Base-by-base conservation (phyloP, 92 coral and sea anemone genomes). In the Paramuricea clavata region DNA sequence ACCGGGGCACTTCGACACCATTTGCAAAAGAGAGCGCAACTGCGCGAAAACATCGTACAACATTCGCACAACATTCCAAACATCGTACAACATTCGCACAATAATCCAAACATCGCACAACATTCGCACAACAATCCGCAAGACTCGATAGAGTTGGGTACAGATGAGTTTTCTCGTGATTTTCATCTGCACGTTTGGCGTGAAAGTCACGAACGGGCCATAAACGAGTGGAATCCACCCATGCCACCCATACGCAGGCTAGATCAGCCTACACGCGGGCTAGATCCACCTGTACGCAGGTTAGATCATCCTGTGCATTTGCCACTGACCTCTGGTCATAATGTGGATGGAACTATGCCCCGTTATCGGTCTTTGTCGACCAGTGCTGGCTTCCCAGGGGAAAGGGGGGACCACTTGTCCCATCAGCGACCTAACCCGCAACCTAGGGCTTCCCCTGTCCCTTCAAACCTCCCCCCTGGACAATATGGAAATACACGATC, bases 1-100 rank as follows among this genome's bases (percentile, higher is more conserved):
- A 79, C 84, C 54, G 84, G 84, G 2, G 30, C 49, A 9, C 35
- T 79, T 3, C 74, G 84, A 36, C 57, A 59, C 26, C 43, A 33
- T 35, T 16, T 33, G 54, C 21, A 22, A 17, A 33, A 26, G 11
- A 39, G n/a, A 39, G 36, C 12, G 9, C 64, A 6, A 43, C 47
- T 12, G 23, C 35, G 35, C 22, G 19, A 74, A 1, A 12, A 12
- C 32, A 25, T 41, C 81, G 62, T 16, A 6, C 39, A 12, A 27
- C 59, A 3, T 52, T 22, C 52, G 32, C 6, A n/a, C 34, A 60
- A 26, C 33, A 22, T 60, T 3, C 1, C 11, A 60, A 60, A 15
- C 30, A 60, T 25, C 68, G 31, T 60, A 60, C 78, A 11, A 42
- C 6, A 28, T 19, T n/a, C 49, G 32, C 8, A 72, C n/a, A n/a